Conservation (phyloP, 30 jellyfish, hydroid and myxozoan genomes). For the Aurelia coerulea region DNA sequence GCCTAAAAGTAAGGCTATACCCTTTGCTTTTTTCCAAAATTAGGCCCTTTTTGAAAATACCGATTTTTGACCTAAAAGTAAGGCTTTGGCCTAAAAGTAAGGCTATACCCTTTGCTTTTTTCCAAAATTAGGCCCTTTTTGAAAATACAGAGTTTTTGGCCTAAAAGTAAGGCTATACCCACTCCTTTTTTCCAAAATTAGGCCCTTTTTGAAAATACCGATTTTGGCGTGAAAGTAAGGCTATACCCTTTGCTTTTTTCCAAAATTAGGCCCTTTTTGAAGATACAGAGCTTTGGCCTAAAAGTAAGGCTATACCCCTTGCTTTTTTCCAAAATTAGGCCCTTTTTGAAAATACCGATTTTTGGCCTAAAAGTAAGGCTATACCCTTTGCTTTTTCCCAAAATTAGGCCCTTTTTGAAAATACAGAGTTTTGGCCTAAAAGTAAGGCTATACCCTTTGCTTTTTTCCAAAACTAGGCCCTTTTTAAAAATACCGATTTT, state of each 20-base stretch:
- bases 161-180: too few species aligned
- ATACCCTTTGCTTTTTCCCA: not conserved
- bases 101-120: not conserved
- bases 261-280: not conserved
- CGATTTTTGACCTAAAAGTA: not conserved
- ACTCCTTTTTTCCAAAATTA: not conserved
- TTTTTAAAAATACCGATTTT: not conserved
- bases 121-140: not conserved
- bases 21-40: not conserved
- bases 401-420: not conserved
- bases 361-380: not conserved
- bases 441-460: too few species aligned
- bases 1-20: not conserved
- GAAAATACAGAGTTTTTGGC: too few species aligned
- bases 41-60: not conserved
- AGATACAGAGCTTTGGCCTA: not conserved
- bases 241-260: not conserved
- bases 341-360: not conserved
- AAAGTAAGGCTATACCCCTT: not conserved
- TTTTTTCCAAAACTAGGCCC: not conserved
- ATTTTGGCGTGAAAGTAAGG: not conserved
- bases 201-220: not conserved
- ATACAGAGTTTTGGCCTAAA: too few species aligned
- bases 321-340: not conserved
- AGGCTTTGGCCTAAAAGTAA: too few species aligned